phyloP scores from a whole-genome alignment of 2,113 vertebrate species.

The Oceanodroma tethys region DNA sequence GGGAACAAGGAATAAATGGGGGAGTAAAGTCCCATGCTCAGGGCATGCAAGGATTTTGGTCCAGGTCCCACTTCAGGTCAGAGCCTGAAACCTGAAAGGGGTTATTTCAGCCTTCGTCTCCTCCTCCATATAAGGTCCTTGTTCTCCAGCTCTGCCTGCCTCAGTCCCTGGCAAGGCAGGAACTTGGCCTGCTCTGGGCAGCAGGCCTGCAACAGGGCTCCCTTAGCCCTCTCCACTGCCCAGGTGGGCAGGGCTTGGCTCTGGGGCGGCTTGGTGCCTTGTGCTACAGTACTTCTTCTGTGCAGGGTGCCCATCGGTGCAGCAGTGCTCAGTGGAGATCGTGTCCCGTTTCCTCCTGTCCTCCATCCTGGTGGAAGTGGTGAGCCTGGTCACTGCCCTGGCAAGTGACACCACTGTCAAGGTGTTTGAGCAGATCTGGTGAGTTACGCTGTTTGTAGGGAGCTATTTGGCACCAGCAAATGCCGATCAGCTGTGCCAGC shows the following conservation, averaged over 20 bases:
- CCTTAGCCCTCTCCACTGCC: not conserved
- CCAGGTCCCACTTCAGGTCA: not conserved
- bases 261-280: not conserved
- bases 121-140: not conserved
- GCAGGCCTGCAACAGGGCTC: not conserved
- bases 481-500: not conserved
- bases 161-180: not conserved
- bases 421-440: slow-evolving; percentile 88
- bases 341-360: slow-evolving; percentile 90
- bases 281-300: not conserved
- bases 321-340: slow-evolving; percentile 84
- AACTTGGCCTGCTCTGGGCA: not conserved
- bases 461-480: not conserved
- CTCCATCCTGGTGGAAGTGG: slow-evolving; percentile 87
- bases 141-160: not conserved
- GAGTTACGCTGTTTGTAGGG: not conserved
- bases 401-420: slow-evolving; percentile 89
- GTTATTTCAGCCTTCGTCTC: not conserved
- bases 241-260: not conserved
- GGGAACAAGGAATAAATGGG: not conserved
- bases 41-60: not conserved
- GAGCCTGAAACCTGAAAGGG: not conserved
- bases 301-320: slow-evolving; percentile 89
- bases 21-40: not conserved
- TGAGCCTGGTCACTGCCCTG: slow-evolving; percentile 84